phyloP scores from a whole-genome alignment of 2,113 vertebrate genomes.

The Ptilonorhynchus violaceus region DNA sequence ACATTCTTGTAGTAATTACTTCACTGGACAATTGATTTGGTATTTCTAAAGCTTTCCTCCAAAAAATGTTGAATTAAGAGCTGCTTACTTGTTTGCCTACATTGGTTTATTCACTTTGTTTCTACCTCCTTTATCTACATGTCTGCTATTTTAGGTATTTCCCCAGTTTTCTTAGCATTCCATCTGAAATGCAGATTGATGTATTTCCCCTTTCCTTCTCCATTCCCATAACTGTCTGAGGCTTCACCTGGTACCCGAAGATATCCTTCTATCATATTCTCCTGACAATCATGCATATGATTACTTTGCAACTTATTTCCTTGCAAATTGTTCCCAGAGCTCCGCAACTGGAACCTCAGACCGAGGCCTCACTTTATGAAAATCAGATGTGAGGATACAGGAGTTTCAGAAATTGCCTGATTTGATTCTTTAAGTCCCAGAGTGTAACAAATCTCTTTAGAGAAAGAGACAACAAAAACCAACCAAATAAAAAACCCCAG shows the following conservation, averaged over 20 bases:
- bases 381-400: background rate
- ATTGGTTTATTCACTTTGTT: background rate
- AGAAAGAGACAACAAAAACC: background rate
- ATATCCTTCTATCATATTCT: background rate
- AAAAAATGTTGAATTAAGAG: background rate
- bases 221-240: background rate
- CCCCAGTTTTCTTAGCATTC: background rate
- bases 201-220: background rate
- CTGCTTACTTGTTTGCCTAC: background rate
- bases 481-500: background rate
- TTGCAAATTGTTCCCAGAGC: background rate
- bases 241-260: background rate
- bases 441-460: background rate
- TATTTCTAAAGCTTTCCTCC: background rate
- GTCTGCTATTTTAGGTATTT: background rate
- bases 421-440: background rate
- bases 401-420: background rate
- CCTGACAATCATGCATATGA: background rate
- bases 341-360: background rate
- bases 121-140: background rate
- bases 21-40: background rate
- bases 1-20: background rate
- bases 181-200: background rate
- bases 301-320: background rate
- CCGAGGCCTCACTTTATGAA: background rate